Percentiles rank a stretch among this genome's conserved stretches.
Evolutionary conservation across 2,888 invertebrate genomes (phyloP).

Genomic region (Caenorhabditis virilis): DNA sequence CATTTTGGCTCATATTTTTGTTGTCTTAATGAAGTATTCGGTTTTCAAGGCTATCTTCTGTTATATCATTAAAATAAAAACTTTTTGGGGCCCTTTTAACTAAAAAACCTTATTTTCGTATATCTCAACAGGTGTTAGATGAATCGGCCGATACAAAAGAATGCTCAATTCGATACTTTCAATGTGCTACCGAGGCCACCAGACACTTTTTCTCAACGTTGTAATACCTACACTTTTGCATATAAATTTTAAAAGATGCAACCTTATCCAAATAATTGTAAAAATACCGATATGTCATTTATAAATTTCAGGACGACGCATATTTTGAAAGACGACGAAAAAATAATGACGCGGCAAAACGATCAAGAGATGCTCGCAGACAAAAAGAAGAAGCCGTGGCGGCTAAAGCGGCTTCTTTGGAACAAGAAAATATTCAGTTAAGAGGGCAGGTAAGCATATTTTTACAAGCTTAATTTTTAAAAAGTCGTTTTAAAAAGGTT

Average conservation of each 20-base stretch:
- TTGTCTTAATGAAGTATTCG: too few relatives aligned
- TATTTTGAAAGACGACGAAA: conserved; percentile 87
- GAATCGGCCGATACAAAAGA: background rate
- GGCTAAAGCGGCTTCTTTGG: conserved; percentile 83
- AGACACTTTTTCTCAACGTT: background rate
- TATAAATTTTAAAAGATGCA: background rate
- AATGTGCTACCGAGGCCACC: background rate
- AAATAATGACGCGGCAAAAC: conserved; percentile 92
- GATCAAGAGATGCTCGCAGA: conserved; percentile 86
- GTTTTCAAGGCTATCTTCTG: too few relatives aligned
- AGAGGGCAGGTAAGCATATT: conserved; percentile 55
- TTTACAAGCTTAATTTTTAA: too few relatives aligned
- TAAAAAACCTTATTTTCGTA: too few relatives aligned
- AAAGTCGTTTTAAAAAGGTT: too few relatives aligned
- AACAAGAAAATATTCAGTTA: conserved; percentile 81
- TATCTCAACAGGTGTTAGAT: too few relatives aligned
- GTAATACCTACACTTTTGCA: background rate
- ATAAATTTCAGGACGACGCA: conserved; percentile 76
- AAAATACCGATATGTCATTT: background rate
- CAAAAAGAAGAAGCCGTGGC: conserved; percentile 90
- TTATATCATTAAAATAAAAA: too few relatives aligned
- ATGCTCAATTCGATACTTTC: background rate
- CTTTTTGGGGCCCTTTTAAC: too few relatives aligned
- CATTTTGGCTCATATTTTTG: too few relatives aligned
- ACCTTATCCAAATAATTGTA: background rate